These are phyloP conservation scores for Plebejus argus DNA, from an alignment of 2,888 invertebrate species.

Conservation along the genomic window DNA sequence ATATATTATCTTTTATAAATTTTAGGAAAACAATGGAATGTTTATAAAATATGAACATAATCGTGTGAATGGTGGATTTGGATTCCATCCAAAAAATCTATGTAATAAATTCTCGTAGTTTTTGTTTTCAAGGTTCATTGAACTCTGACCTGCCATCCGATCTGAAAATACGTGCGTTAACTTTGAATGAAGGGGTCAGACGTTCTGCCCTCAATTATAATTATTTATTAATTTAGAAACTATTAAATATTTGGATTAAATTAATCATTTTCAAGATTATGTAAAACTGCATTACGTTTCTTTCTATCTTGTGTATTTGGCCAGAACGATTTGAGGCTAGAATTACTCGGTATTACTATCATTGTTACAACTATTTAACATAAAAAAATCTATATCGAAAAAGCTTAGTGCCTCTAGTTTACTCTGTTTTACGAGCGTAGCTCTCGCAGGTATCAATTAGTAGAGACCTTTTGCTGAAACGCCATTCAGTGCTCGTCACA, in stretches of 20 bases:
- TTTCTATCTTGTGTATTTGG: too few species aligned
- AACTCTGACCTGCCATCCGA: background rate
- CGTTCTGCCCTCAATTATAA: background rate
- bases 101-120: slow-evolving; percentile 6
- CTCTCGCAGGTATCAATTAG: slow-evolving; percentile 18
- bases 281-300: too few species aligned
- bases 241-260: background rate
- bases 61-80: background rate
- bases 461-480: slow-evolving; percentile 5
- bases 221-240: background rate
- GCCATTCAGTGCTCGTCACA: background rate
- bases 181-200: background rate
- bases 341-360: background rate
- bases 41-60: slow-evolving; percentile 9
- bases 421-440: background rate
- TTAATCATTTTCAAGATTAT: too few species aligned
- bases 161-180: background rate
- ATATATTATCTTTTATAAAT: background rate
- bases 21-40: background rate
- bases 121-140: background rate
- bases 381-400: background rate
- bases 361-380: background rate
- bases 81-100: slow-evolving; percentile 5
- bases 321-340: too few species aligned
- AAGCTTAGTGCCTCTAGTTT: background rate